Evolutionary conservation across 2,113 vertebrate genomes (phyloP).

Genomic region (Corydoras sp.): DNA sequence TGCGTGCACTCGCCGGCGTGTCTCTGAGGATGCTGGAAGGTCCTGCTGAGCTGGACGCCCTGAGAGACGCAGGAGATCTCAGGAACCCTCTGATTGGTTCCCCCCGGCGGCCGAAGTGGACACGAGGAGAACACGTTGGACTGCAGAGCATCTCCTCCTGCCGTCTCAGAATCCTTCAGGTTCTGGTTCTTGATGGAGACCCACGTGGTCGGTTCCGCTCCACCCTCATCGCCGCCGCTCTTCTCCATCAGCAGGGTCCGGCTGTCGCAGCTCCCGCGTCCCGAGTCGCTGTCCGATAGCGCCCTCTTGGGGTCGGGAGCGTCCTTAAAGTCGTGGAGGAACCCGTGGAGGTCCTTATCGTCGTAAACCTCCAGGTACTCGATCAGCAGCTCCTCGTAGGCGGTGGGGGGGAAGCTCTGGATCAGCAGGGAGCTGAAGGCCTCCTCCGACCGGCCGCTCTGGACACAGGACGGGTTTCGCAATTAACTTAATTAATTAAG

Average conservation of each 20-base stretch:
- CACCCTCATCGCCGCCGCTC: conserved; percentile 48
- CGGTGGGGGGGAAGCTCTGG: conserved; percentile 77
- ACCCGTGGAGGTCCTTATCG: conserved; percentile 71
- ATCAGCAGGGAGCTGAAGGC: conserved; percentile 75
- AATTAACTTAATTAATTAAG: too few relatives aligned
- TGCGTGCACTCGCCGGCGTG: conserved; percentile 48
- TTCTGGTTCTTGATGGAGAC: neutral
- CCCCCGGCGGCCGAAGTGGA: conserved; percentile 33
- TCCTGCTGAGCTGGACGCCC: conserved; percentile 1
- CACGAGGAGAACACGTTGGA: conserved; percentile 59
- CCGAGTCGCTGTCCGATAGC: conserved; percentile 78
- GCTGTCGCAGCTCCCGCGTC: conserved; percentile 84
- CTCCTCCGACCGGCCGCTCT: conserved; percentile 82
- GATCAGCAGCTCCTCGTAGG: conserved; percentile 81
- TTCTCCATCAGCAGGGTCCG: conserved; percentile 78
- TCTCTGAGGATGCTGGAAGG: too few relatives aligned
- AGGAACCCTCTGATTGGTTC: conserved; percentile 58
- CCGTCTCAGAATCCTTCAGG: neutral
- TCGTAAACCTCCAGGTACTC: conserved; percentile 84
- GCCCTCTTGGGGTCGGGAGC: conserved; percentile 56
- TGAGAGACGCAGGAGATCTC: conserved; percentile 25
- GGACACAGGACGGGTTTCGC: conserved; percentile 32
- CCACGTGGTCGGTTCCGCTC: conserved; percentile 4
- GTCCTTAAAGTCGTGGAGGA: conserved; percentile 64
- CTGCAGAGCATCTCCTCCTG: conserved; percentile 53